Evolutionary conservation across 1,140 invertebrate genomes (phyloP).

Genomic region (Lepeophtheirus salmonis): DNA sequence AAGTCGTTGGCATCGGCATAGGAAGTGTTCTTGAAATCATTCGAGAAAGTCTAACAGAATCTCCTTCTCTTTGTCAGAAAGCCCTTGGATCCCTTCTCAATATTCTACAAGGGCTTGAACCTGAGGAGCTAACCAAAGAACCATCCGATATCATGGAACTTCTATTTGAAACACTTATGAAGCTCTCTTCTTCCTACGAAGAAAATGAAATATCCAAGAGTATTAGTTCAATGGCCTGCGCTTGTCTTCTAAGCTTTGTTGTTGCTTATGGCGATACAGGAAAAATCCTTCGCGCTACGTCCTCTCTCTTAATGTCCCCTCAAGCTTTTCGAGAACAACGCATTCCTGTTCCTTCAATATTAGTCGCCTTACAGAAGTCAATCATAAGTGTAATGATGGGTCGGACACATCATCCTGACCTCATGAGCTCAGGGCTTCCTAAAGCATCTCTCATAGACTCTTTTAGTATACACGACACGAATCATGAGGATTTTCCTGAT

Average conservation of each 20-base stretch:
- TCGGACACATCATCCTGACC: conserved; percentile 58
- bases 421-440: conserved; percentile 67
- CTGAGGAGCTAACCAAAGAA: conserved; percentile 56
- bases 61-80: conserved; percentile 64
- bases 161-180: conserved; percentile 12
- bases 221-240: conserved; percentile 65
- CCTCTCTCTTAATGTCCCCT: conserved; percentile 68
- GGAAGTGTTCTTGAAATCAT: conserved; percentile 77
- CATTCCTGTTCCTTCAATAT: conserved; percentile 9
- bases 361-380: conserved; percentile 63
- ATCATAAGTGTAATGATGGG: conserved; percentile 71
- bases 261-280: conserved; percentile 85
- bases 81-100: conserved; percentile 67
- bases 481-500: conserved; percentile 20
- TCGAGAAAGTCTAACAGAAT: conserved; percentile 54
- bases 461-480: conserved; percentile 39
- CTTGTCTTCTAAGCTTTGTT: conserved; percentile 68
- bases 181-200: conserved; percentile 33
- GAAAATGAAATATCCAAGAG: conserved; percentile 31
- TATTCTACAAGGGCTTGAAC: conserved; percentile 69
- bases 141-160: conserved; percentile 46
- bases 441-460: conserved; percentile 49
- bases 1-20: conserved; percentile 77
- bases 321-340: conserved; percentile 22
- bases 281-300: conserved; percentile 62